Evolutionary conservation across 2,888 invertebrate genomes (phyloP), one percentile per base, ranked within the genome.

Genomic region (Leucania comma): DNA sequence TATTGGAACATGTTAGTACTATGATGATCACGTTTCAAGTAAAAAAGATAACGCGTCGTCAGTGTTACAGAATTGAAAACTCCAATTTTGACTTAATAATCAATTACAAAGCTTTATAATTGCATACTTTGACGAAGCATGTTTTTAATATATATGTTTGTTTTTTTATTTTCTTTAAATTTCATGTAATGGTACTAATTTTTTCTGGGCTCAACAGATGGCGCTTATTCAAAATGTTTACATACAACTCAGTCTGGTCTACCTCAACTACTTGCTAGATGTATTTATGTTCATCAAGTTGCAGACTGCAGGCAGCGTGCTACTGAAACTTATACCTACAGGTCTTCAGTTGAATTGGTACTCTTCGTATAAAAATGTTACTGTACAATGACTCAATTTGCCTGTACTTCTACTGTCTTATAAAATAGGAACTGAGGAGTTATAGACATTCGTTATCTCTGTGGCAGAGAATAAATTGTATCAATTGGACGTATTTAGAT

Each of bases 401-500:
- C 29, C 14, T 46, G 35, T 63, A 35, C 38, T 48, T n/a, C n/a
- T n/a, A n/a, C n/a, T 38, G 58, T 32, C 6, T 6, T 22, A 22
- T 35, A 38, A 48, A 50, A 14, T 60, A 73, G 14, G 26, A 4
- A 50, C 51, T 62, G 29, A 26, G 9, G 38, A n/a, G n/a, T n/a
- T n/a, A n/a, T n/a, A n/a, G 48, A 53, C 71, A 20, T 42, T 42
- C 17, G 59, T 57, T 64, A 66, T 78, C 68, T 65, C 46, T 56
- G 54, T 69, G 69, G 63, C 66, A 68, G 42, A 50, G 73, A 81
- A 82, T 86, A 78, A 80, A 83, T 82, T 68, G 72, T 72, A 75
- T 58, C n/a, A n/a, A n/a, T n/a, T 73, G 75, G 71, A 85, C 76
- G 77, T 83, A 85, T 87, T 83, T 84, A 86, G 78, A 84, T 82